Evolutionary conservation across 2,113 vertebrate genomes (phyloP).

Genomic region (Labeo catla): DNA sequence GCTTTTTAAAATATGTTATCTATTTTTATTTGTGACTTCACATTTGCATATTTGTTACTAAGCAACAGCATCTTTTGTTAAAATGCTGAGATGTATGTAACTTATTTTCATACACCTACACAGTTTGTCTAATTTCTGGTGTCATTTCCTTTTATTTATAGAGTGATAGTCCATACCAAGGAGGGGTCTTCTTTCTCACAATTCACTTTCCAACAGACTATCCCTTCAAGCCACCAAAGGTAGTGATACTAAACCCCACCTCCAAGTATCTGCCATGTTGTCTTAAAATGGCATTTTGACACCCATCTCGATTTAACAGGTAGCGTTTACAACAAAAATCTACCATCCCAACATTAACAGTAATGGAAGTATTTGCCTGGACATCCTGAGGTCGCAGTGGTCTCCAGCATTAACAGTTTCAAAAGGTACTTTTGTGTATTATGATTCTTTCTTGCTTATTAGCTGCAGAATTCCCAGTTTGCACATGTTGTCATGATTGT

Average conservation of each 20-base stretch:
- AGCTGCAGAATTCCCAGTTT: not conserved
- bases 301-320: constrained; percentile 43
- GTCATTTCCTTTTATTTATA: constrained; percentile 18
- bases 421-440: constrained; percentile 47
- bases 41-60: not conserved
- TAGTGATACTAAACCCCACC: not conserved
- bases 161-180: constrained; percentile 63
- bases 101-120: not conserved
- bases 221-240: constrained; percentile 64
- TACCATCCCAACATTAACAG: constrained; percentile 65
- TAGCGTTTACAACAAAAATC: constrained; percentile 63
- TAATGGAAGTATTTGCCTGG: constrained; percentile 65
- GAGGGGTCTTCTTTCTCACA: constrained; percentile 63
- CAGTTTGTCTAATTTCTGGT: not conserved
- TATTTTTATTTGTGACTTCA: not conserved
- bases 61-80: not conserved
- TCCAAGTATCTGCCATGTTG: not conserved
- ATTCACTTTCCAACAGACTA: constrained; percentile 66
- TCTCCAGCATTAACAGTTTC: constrained; percentile 63
- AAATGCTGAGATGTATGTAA: not conserved
- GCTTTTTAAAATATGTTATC: not conserved
- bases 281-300: not conserved
- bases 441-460: not conserved
- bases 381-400: constrained; percentile 64
- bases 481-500: not conserved